phyloP scores from a whole-genome alignment of 2,113 vertebrate genomes.

The Dasyurus viverrinus region DNA sequence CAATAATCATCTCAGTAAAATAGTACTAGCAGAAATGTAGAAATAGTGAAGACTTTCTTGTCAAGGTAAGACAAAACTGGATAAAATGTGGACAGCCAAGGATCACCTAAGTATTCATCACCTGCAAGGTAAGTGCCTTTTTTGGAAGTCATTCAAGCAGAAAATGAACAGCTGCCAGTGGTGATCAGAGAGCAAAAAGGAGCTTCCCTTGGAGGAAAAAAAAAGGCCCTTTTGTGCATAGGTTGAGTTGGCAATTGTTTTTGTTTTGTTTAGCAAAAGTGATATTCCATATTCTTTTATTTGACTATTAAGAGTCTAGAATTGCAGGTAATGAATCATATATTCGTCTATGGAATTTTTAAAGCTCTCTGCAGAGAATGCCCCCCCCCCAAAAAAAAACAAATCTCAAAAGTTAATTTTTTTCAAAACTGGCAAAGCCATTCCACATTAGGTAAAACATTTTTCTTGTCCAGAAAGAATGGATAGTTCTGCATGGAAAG shows the following conservation, averaged over 20 bases:
- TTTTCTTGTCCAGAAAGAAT: slow-evolving; percentile 41
- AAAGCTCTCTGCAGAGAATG: slow-evolving; percentile 15
- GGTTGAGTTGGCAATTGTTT: neutral
- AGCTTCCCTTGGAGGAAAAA: slow-evolving; percentile 63
- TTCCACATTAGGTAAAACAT: slow-evolving; percentile 38
- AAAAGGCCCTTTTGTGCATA: slow-evolving; percentile 18
- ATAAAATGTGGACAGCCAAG: slow-evolving; percentile 78
- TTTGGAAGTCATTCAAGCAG: slow-evolving; percentile 87
- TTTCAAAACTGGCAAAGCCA: neutral
- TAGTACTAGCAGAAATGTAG: slow-evolving; percentile 75
- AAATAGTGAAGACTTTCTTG: slow-evolving; percentile 76
- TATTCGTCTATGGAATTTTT: slow-evolving; percentile 6
- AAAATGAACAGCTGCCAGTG: slow-evolving; percentile 94
- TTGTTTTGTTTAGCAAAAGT: slow-evolving; percentile 59
- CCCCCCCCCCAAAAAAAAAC: neutral
- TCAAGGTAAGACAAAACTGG: slow-evolving; percentile 81
- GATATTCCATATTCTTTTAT: slow-evolving; percentile 39
- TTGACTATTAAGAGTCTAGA: slow-evolving; percentile 48
- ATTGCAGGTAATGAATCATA: neutral
- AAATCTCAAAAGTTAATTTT: neutral
- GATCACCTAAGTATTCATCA: slow-evolving; percentile 85
- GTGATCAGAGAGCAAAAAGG: slow-evolving; percentile 79
- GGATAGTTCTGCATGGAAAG: slow-evolving; percentile 9
- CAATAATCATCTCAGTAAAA: slow-evolving; percentile 78
- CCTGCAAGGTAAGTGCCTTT: slow-evolving; percentile 86